These are phyloP conservation scores for Halichoerus grypus DNA, from an alignment of 2,113 vertebrate species.

Conservation along the genomic window DNA sequence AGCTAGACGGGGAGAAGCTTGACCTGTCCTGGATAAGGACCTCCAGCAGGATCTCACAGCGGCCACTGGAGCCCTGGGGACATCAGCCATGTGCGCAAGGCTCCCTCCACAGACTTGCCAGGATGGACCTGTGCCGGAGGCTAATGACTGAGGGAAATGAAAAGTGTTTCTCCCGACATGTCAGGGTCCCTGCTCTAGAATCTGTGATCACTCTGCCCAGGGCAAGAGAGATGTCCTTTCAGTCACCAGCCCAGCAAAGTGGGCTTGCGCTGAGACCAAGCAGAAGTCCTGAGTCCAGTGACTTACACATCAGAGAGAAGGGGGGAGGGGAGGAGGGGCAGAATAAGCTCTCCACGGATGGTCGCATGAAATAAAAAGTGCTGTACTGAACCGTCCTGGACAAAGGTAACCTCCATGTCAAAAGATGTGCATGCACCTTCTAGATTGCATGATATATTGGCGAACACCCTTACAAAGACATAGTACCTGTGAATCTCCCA, in stretches of 20 bases:
- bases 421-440: background rate
- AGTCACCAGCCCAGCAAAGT: too few species aligned
- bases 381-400: background rate
- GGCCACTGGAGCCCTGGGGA: background rate
- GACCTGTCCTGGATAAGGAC: background rate
- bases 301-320: background rate
- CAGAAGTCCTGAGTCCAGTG: too few species aligned
- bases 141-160: background rate
- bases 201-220: background rate
- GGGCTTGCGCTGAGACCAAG: background rate
- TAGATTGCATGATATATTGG: background rate
- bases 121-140: accelerated
- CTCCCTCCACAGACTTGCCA: background rate
- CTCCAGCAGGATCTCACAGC: background rate
- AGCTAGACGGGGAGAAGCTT: too few species aligned
- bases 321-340: accelerated
- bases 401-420: background rate
- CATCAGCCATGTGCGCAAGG: background rate
- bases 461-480: background rate
- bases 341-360: accelerated
- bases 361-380: background rate
- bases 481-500: background rate
- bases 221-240: background rate
- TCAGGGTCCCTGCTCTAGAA: background rate
- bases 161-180: background rate